These are phyloP conservation scores for Eleginops maclovinus DNA, from an alignment of 2,113 vertebrate species.

Conservation along the genomic window DNA sequence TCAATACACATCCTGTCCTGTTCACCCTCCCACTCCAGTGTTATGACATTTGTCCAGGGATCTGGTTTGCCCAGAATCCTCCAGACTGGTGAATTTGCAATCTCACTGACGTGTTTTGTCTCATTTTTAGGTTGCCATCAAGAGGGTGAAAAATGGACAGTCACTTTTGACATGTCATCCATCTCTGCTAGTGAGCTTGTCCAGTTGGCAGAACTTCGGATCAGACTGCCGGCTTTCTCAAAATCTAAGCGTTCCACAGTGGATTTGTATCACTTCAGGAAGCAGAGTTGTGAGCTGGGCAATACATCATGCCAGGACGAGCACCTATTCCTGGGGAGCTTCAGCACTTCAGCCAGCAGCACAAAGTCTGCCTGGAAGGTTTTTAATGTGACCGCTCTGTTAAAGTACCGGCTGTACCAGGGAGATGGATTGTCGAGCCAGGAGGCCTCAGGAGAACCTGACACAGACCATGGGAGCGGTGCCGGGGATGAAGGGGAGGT, in stretches of 20 bases:
- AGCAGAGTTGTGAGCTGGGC: conserved; percentile 53
- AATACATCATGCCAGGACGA: conserved; percentile 60
- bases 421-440: not conserved
- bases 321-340: conserved; percentile 84
- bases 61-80: conserved; percentile 43
- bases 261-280: conserved; percentile 86
- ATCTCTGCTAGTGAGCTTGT: conserved; percentile 83
- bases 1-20: conserved; percentile 85
- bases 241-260: conserved; percentile 67
- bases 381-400: conserved; percentile 85
- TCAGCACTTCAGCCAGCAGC: conserved; percentile 54
- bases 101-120: conserved; percentile 1
- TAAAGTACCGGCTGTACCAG: conserved; percentile 85
- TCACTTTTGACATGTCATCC: conserved; percentile 91
- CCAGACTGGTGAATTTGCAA: conserved; percentile 29
- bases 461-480: conserved; percentile 51
- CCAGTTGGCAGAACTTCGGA: conserved; percentile 85
- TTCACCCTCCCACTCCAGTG: conserved; percentile 53
- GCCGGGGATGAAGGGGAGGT: conserved; percentile 25
- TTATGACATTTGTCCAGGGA: conserved; percentile 80
- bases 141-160: conserved; percentile 81
- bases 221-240: conserved; percentile 77
- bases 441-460: conserved; percentile 45
- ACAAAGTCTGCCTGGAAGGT: conserved; percentile 85
- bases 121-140: conserved; percentile 82